Conservation (phyloP, 2,113 vertebrate genomes). For the Dipodomys stephensi region DNA sequence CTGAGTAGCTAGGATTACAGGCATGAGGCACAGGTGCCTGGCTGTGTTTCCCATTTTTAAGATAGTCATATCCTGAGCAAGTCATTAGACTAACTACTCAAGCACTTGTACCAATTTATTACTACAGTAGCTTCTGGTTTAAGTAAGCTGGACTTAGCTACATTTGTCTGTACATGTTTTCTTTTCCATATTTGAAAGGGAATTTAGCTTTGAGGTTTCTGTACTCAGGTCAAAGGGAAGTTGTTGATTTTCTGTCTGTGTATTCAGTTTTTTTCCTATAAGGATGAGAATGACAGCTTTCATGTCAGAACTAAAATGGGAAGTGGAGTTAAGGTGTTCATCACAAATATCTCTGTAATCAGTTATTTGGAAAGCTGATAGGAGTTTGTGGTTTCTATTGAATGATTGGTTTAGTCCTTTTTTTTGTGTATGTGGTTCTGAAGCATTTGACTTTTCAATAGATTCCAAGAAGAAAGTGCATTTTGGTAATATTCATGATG, state of each 20-base stretch:
- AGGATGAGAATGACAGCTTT: not conserved
- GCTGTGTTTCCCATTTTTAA: not conserved
- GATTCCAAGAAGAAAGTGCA: slow-evolving; percentile 80
- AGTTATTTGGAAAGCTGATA: slow-evolving; percentile 56
- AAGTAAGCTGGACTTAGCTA: not conserved
- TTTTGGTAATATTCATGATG: slow-evolving; percentile 83
- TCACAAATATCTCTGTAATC: slow-evolving; percentile 22
- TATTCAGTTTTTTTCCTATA: not conserved
- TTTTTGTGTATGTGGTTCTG: not conserved
- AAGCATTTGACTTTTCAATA: slow-evolving; percentile 72
- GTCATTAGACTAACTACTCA: not conserved
- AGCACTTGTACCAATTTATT: slow-evolving; percentile 3
- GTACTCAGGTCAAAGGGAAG: slow-evolving; percentile 14
- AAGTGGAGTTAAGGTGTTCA: slow-evolving; percentile 48
- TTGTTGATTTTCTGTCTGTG: not conserved
- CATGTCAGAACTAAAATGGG: not conserved
- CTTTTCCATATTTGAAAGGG: not conserved
- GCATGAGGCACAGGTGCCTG: too few relatives aligned
- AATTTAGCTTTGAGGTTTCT: not conserved
- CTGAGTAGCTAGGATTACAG: too few relatives aligned
- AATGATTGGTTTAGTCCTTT: not conserved
- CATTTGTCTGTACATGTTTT: slow-evolving; percentile 10
- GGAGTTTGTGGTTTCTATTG: slow-evolving; percentile 43
- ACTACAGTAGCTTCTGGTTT: not conserved
- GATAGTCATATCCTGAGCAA: not conserved